phyloP scores from a whole-genome alignment of 2,113 vertebrate species.

The crab-eating macaque (Macaca fascicularis) region T2T-MFA8v1.1 NC_088389.1:109242501-109243000 shows the following conservation, averaged over 20 bases:
- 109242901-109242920: constrained; percentile 72
- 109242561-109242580: constrained; percentile 66
- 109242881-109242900: constrained; percentile 77
- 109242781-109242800: constrained; percentile 54
- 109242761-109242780: background rate
- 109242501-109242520: constrained; percentile 68
- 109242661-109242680: background rate
- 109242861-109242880: constrained; percentile 78
- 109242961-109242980: constrained; percentile 64
- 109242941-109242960: constrained; percentile 58
- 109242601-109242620: constrained; percentile 46
- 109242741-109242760: constrained; percentile 52
- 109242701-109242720: constrained; percentile 40
- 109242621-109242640: constrained; percentile 26
- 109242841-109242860: constrained; percentile 74
- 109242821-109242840: constrained; percentile 75
- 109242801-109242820: constrained; percentile 75
- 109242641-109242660: background rate
- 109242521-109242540: constrained; percentile 28
- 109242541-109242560: background rate
- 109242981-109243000: background rate
- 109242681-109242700: background rate
- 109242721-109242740: constrained; percentile 39
- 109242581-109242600: constrained; percentile 63
- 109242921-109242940: constrained; percentile 69